These are phyloP conservation scores for Calosoma granatense DNA, from an alignment of 1,140 invertebrate genomes.

Conservation along the genomic window DNA sequence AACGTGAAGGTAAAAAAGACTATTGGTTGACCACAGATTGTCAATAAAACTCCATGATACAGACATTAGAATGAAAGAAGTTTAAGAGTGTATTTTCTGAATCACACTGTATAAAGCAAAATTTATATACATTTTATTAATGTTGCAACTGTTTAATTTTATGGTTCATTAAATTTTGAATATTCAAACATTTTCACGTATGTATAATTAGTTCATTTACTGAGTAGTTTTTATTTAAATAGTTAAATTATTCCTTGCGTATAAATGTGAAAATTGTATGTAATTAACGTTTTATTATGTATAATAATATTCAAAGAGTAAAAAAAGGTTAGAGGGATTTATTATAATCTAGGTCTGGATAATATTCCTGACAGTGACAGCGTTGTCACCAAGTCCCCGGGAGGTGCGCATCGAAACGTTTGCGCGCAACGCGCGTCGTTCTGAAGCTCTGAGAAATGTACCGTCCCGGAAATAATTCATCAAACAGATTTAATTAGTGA, in stretches of 20 bases:
- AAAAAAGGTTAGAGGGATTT: neutral
- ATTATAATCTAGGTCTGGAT: neutral
- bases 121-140: too few relatives aligned
- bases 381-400: neutral
- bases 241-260: neutral
- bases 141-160: neutral
- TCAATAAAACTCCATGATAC: too few relatives aligned
- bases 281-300: neutral
- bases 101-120: too few relatives aligned
- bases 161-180: neutral
- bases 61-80: too few relatives aligned
- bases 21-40: too few relatives aligned
- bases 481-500: conserved; percentile 7
- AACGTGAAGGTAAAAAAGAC: too few relatives aligned
- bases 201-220: neutral
- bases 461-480: conserved; percentile 7
- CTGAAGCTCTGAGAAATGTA: neutral
- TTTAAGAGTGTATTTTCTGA: too few relatives aligned
- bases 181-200: neutral
- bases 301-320: too few relatives aligned
- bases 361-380: conserved; percentile 3
- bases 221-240: neutral
- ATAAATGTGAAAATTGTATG: neutral
- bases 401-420: neutral
- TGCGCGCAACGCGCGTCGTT: neutral